Evolutionary conservation across 2,797 vertebrate genomes (phyloP).

Genomic region (Pseudomugil gertrudae): DNA sequence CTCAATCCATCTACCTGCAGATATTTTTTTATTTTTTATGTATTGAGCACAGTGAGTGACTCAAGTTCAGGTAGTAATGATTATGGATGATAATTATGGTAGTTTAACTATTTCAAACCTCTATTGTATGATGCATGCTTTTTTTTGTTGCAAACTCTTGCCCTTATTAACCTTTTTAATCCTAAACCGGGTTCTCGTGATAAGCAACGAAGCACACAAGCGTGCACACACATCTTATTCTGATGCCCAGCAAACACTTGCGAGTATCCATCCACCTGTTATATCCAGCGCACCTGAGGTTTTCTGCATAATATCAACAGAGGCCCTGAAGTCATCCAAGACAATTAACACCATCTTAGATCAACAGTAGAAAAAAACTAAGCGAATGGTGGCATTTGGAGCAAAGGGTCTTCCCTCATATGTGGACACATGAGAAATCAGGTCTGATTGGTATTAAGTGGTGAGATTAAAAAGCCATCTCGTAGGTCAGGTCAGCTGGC

Average conservation of each 20-base stretch:
- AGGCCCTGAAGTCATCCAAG: constrained; percentile 67
- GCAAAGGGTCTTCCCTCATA: constrained; percentile 60
- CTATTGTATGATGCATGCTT: constrained; percentile 68
- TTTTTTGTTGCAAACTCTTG: constrained; percentile 72
- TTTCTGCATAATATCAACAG: constrained; percentile 61
- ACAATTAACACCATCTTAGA: constrained; percentile 73
- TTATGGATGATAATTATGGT: constrained; percentile 70
- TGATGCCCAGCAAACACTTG: constrained; percentile 64
- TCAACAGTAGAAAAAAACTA: constrained; percentile 55
- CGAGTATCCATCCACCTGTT: constrained; percentile 63
- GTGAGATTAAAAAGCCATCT: constrained; percentile 81
- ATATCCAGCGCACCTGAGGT: constrained; percentile 64
- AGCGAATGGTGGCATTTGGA: constrained; percentile 56
- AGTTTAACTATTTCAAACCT: constrained; percentile 71
- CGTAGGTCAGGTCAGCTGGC: constrained; percentile 77
- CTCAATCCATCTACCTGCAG: constrained; percentile 32
- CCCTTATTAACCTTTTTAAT: constrained; percentile 82
- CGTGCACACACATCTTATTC: constrained; percentile 46
- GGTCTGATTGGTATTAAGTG: constrained; percentile 82
- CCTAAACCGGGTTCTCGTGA: constrained; percentile 69
- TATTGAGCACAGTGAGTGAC: constrained; percentile 65
- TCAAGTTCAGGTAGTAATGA: constrained; percentile 64
- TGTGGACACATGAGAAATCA: constrained; percentile 70
- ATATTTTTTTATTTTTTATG: constrained; percentile 57
- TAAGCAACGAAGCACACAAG: constrained; percentile 74